Evolutionary conservation across 1,140 invertebrate species (phyloP).

Genomic region (Whitmania pigra): DNA sequence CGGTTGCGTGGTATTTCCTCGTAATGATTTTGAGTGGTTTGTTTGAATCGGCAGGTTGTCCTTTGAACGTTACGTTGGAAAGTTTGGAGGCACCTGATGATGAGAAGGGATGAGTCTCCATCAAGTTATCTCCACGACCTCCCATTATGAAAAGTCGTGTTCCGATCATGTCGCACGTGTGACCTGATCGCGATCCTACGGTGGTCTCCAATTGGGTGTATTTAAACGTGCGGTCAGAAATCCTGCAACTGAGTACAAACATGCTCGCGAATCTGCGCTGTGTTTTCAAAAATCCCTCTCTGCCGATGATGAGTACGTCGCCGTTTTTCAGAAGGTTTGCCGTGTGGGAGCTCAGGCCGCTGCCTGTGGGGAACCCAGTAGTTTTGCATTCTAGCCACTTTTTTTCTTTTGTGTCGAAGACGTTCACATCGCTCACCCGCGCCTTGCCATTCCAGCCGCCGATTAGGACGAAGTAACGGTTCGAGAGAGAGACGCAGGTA

Average conservation of each 20-base stretch:
- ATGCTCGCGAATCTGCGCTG: constrained; percentile 35
- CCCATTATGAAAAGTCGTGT: constrained; percentile 33
- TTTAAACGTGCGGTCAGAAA: constrained; percentile 27
- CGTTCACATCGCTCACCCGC: constrained; percentile 29
- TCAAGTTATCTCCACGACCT: constrained; percentile 34
- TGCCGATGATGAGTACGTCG: constrained; percentile 36
- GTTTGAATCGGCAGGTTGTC: constrained; percentile 18
- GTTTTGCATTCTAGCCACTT: constrained; percentile 30
- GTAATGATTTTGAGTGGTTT: constrained; percentile 32
- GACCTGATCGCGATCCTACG: constrained; percentile 38
- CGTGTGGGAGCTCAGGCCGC: constrained; percentile 39
- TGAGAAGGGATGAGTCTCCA: constrained; percentile 29
- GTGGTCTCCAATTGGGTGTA: constrained; percentile 31
- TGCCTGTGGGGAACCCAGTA: constrained; percentile 35
- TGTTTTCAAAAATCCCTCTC: constrained; percentile 37
- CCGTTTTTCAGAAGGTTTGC: constrained; percentile 30
- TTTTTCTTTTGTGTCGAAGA: constrained; percentile 33
- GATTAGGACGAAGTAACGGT: constrained; percentile 37
- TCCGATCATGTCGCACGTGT: constrained; percentile 31
- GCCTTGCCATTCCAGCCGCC: constrained; percentile 40
- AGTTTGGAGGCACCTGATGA: background rate
- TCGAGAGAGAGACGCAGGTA: constrained; percentile 31
- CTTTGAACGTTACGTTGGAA: constrained; percentile 19
- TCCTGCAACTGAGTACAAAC: constrained; percentile 31
- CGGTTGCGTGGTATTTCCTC: constrained; percentile 34